A percentile compares a stretch with the other conserved stretches of the same genome.
phyloP scores from a whole-genome alignment of 2,113 vertebrate species.

The Lycaon pictus region DNA sequence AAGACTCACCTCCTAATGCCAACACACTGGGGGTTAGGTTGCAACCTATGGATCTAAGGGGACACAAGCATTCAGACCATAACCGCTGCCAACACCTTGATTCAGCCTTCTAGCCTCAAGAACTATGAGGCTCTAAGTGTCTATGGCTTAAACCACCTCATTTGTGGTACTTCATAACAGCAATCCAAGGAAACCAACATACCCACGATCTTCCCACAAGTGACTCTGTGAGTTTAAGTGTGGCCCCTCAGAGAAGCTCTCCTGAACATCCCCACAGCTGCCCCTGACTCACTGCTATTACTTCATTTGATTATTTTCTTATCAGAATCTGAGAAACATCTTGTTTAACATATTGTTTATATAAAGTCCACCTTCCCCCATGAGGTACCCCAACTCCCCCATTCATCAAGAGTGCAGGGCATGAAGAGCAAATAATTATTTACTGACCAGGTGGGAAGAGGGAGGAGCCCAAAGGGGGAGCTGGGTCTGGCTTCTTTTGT shows the following conservation, averaged over 20 bases:
- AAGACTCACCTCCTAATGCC: neutral
- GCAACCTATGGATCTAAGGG: neutral
- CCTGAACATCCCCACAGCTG: neutral
- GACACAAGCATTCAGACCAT: neutral
- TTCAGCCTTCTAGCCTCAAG: neutral
- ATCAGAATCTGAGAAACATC: neutral
- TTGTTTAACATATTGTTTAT: neutral
- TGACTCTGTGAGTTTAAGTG: neutral
- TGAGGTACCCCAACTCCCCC: neutral
- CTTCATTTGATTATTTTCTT: neutral
- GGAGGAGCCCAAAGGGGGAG: neutral
- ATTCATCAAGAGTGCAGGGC: rapidly evolving
- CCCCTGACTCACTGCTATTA: rapidly evolving
- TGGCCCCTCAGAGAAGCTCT: neutral
- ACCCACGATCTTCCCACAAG: rapidly evolving
- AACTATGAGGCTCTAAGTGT: neutral
- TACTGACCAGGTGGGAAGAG: neutral
- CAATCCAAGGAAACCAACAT: rapidly evolving
- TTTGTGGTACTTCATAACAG: neutral
- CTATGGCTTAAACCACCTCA: neutral
- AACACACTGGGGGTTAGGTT: neutral
- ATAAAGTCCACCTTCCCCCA: neutral
- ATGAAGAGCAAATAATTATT: neutral
- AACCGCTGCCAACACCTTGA: rapidly evolving
- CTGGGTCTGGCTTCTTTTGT: neutral